Conservation (phyloP, 1,140 invertebrate species). For the Drosophila jambulina region DNA sequence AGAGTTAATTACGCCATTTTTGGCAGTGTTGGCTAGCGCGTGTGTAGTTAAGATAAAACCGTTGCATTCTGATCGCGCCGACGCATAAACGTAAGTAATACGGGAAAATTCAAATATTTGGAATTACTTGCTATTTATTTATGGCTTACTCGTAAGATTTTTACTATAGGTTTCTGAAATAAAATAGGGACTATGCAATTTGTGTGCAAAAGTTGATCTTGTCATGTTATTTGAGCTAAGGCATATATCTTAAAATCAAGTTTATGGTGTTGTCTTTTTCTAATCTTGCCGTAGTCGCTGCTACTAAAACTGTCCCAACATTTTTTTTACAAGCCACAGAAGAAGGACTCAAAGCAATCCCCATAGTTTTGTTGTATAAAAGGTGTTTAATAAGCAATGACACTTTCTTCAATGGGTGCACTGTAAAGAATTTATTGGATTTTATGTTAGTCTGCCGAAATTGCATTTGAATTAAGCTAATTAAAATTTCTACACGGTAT, state of each 20-base stretch:
- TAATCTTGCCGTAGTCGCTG: background rate
- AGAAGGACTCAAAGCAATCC: background rate
- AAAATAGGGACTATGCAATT: no score
- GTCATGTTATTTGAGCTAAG: no score
- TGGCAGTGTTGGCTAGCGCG: background rate
- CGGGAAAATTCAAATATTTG: background rate
- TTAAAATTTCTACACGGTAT: constrained; percentile 66
- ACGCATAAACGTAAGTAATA: background rate
- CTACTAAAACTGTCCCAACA: background rate
- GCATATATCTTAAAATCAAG: no score
- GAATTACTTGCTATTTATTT: no score
- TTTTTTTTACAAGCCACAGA: no score
- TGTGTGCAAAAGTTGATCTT: no score
- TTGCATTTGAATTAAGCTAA: constrained; percentile 72
- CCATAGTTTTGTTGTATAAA: background rate
- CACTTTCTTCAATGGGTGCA: constrained; percentile 21
- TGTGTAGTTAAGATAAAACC: background rate
- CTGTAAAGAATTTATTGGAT: constrained; percentile 57
- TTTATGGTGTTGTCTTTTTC: background rate
- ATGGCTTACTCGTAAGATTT: background rate
- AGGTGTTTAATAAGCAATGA: constrained; percentile 7
- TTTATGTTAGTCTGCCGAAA: constrained; percentile 52
- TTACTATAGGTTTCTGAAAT: background rate
- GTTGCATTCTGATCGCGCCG: background rate
- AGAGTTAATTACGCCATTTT: background rate